Conservation (phyloP, 2,113 vertebrate genomes). For the Potamarius usumacintae region DNA sequence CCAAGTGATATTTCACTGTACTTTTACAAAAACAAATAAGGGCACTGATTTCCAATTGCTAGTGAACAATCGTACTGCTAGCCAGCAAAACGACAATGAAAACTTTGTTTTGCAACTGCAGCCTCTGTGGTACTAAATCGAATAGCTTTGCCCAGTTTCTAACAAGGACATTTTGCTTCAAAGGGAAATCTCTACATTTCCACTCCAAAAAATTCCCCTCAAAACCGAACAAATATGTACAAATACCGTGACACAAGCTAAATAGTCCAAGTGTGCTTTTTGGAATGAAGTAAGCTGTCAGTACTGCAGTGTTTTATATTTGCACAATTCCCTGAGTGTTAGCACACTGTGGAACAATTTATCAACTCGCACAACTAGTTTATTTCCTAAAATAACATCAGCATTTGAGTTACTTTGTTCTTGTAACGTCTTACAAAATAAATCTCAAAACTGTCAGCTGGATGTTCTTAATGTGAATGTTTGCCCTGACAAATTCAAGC, state of each 20-base stretch:
- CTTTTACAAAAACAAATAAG: neutral
- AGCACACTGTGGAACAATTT: neutral
- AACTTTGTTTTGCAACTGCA: neutral
- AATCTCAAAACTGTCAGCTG: neutral
- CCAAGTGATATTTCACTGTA: neutral
- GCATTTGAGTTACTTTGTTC: neutral
- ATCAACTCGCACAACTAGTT: neutral
- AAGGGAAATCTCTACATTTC: neutral
- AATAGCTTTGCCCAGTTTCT: neutral
- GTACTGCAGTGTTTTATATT: neutral
- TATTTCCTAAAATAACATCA: neutral
- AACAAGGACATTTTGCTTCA: neutral
- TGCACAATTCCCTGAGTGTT: neutral
- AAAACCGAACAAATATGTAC: neutral
- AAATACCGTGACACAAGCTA: neutral
- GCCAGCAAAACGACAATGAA: neutral
- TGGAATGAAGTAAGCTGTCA: neutral
- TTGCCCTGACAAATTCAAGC: slow-evolving; percentile 31
- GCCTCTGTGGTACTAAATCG: neutral
- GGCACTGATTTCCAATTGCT: neutral
- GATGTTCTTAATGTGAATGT: slow-evolving; percentile 5
- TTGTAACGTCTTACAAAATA: neutral
- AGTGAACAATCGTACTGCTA: neutral
- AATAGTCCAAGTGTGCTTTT: neutral
- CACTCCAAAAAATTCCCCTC: neutral